These are phyloP conservation scores for Penaeus chinensis DNA, from an alignment of 1,140 invertebrate genomes.

Conservation along the genomic window DNA sequence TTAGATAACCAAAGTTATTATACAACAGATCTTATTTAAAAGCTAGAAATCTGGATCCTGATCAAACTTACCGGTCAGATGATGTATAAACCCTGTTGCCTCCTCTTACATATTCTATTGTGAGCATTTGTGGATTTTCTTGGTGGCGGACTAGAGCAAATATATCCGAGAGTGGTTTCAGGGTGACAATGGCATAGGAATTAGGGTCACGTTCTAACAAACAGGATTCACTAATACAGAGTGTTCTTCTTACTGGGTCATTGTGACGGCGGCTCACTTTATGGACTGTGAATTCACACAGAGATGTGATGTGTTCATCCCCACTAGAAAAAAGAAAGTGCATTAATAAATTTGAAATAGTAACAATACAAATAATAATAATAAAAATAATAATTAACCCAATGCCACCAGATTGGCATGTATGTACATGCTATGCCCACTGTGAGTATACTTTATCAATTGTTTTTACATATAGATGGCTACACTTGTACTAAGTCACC, in stretches of 20 bases:
- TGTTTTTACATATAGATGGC: too few relatives aligned
- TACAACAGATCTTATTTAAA: not conserved
- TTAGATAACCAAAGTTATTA: not conserved
- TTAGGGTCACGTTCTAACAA: constrained; percentile 95
- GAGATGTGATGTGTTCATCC: constrained; percentile 89
- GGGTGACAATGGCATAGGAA: constrained; percentile 91
- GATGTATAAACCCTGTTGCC: constrained; percentile 82
- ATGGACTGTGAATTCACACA: constrained; percentile 92
- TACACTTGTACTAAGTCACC: too few relatives aligned
- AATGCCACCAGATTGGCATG: too few relatives aligned
- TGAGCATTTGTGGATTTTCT: constrained; percentile 93
- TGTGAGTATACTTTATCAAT: too few relatives aligned
- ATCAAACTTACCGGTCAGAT: constrained; percentile 74
- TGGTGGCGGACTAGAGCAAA: constrained; percentile 91
- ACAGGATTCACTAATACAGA: constrained; percentile 97
- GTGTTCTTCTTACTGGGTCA: constrained; percentile 80
- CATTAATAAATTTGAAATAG: not conserved
- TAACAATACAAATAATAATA: not conserved
- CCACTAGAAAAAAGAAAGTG: constrained; percentile 72
- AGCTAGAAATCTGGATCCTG: not conserved
- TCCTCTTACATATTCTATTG: constrained; percentile 94
- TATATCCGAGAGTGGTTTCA: constrained; percentile 88
- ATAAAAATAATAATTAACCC: too few relatives aligned
- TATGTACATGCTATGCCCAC: too few relatives aligned
- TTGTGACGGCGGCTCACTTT: constrained; percentile 84